These are phyloP conservation scores for Aplysia californica DNA, from an alignment of 1,140 invertebrate genomes.

Conservation along the genomic window DNA sequence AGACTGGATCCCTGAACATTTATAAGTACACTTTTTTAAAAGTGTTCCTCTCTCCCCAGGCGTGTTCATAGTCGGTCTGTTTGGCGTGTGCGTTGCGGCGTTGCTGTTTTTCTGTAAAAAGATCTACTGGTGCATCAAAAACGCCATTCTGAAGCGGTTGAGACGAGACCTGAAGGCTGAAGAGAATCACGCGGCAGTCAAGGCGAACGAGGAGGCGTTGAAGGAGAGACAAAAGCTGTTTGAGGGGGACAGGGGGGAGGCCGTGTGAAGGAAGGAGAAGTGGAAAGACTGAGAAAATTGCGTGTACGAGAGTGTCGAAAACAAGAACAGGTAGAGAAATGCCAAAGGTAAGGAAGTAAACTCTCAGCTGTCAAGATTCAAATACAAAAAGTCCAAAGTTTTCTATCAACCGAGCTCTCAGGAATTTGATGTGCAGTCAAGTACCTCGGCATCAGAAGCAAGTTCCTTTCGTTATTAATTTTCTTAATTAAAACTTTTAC, in stretches of 20 bases:
- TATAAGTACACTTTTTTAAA: neutral
- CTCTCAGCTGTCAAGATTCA: too few relatives aligned
- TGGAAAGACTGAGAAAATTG: too few relatives aligned
- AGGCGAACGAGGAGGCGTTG: neutral
- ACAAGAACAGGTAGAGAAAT: too few relatives aligned
- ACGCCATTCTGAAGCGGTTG: neutral
- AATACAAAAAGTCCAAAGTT: too few relatives aligned
- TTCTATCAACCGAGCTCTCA: too few relatives aligned
- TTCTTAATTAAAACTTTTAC: too few relatives aligned
- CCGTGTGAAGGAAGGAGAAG: too few relatives aligned
- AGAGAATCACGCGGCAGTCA: neutral
- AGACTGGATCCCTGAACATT: neutral
- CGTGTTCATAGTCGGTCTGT: constrained; percentile 53
- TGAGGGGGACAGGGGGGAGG: neutral
- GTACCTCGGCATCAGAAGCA: too few relatives aligned
- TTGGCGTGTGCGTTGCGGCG: constrained; percentile 47
- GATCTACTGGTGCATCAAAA: constrained; percentile 34
- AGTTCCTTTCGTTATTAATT: too few relatives aligned
- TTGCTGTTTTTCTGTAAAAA: constrained; percentile 59
- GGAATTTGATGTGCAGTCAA: too few relatives aligned
- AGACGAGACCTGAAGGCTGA: neutral
- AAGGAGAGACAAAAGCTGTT: constrained; percentile 4
- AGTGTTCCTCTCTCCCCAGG: constrained; percentile 26
- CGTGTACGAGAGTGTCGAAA: too few relatives aligned
- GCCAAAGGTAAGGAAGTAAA: too few relatives aligned